A percentile compares a stretch with the other conserved stretches of the same genome.
These are phyloP conservation scores for Theocolax elegans DNA, from an alignment of 1,140 invertebrate species.

Conservation along the genomic window DNA sequence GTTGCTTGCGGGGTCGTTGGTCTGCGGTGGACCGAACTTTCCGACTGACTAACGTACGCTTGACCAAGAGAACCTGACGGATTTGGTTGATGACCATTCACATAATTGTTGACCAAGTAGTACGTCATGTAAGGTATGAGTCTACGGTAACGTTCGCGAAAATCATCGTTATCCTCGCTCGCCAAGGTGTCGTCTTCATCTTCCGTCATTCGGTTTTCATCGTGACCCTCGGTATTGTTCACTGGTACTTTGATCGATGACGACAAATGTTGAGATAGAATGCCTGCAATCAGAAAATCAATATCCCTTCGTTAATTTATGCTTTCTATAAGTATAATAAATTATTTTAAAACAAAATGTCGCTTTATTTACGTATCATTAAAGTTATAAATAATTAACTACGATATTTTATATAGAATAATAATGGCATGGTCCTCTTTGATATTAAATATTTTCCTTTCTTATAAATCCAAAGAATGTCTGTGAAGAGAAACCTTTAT, in stretches of 20 bases:
- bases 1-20: neutral
- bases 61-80: neutral
- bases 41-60: neutral
- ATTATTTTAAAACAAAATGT: too few species aligned
- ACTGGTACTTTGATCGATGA: neutral
- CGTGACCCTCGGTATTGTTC: neutral
- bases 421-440: too few species aligned
- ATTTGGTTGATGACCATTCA: constrained; percentile 36
- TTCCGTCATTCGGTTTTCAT: neutral
- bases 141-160: constrained; percentile 74
- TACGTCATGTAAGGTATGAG: constrained; percentile 85
- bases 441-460: too few species aligned
- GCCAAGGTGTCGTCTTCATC: neutral
- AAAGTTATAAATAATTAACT: too few species aligned
- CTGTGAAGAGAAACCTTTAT: too few species aligned
- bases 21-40: neutral
- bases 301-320: too few species aligned
- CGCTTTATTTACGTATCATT: too few species aligned
- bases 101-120: constrained; percentile 75
- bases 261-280: neutral
- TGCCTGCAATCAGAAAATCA: constrained; percentile 1
- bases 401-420: too few species aligned
- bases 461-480: too few species aligned
- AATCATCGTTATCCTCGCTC: neutral
- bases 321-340: too few species aligned